These are phyloP conservation scores for Parauchenoglanis ngamensis DNA, from an alignment of 2,797 vertebrate species.

Conservation along the genomic window DNA sequence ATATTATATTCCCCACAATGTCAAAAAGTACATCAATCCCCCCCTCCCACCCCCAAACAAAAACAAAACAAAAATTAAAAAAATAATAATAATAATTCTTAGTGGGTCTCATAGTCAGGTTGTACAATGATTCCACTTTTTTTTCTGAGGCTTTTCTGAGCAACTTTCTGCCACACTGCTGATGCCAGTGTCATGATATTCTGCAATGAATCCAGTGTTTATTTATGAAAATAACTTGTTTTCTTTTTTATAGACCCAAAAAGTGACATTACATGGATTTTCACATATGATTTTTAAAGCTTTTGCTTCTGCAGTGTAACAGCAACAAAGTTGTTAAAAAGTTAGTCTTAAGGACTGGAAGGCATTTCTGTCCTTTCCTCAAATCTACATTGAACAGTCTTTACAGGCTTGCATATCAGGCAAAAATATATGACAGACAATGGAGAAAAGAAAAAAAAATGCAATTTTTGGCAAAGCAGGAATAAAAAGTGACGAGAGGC, in stretches of 20 bases:
- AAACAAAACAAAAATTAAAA: constrained; percentile 58
- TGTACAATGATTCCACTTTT: constrained; percentile 67
- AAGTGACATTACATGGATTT: constrained; percentile 74
- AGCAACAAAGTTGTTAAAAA: constrained; percentile 75
- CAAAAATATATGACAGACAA: constrained; percentile 68
- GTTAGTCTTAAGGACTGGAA: constrained; percentile 70
- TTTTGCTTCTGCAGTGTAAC: constrained; percentile 82
- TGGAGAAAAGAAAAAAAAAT: constrained; percentile 58
- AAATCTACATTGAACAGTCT: constrained; percentile 73
- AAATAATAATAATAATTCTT: constrained; percentile 64
- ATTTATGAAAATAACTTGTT: constrained; percentile 75
- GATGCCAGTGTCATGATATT: constrained; percentile 62
- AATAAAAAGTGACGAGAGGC: constrained; percentile 79
- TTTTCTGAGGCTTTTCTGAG: constrained; percentile 62
- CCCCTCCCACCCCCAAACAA: not conserved
- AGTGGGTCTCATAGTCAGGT: constrained; percentile 76
- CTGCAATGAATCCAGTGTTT: constrained; percentile 82
- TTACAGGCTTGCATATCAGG: constrained; percentile 77
- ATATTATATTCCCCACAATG: constrained; percentile 75
- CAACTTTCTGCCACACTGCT: constrained; percentile 50
- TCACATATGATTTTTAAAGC: constrained; percentile 83
- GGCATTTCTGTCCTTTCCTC: constrained; percentile 71
- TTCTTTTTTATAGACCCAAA: constrained; percentile 77
- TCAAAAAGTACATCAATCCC: constrained; percentile 72
- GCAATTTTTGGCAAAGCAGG: constrained; percentile 75